Percentiles rank a stretch among this genome's conserved stretches.
These are phyloP conservation scores for Aegithalos caudatus DNA, from an alignment of 2,113 vertebrate genomes.

Conservation along the genomic window DNA sequence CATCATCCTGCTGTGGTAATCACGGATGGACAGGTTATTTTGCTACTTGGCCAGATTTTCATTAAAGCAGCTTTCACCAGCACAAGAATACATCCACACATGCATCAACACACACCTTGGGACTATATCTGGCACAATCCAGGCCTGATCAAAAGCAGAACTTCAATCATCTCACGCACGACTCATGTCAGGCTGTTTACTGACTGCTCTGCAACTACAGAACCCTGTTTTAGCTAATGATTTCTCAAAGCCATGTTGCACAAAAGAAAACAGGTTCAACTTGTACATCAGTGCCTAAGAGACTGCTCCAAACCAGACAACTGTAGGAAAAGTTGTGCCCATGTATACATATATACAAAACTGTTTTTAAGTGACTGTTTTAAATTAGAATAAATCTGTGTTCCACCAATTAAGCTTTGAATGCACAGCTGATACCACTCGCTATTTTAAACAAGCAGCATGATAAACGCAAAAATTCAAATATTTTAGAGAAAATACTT, in stretches of 20 bases:
- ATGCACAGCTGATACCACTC: constrained; percentile 1
- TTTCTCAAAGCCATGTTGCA: constrained; percentile 39
- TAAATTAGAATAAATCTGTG: constrained; percentile 64
- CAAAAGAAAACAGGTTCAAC: constrained; percentile 49
- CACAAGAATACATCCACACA: accelerated
- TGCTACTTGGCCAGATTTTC: not conserved
- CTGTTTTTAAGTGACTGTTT: constrained; percentile 64
- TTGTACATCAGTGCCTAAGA: constrained; percentile 37
- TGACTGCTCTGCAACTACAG: not conserved
- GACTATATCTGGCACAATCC: not conserved
- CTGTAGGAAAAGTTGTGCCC: constrained; percentile 57
- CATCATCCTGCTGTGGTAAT: not conserved
- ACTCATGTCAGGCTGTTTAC: not conserved
- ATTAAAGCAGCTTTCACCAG: not conserved
- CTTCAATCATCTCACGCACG: not conserved
- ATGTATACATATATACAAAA: constrained; percentile 65
- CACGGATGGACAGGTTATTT: accelerated
- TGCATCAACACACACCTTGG: not conserved
- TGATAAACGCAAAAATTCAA: constrained; percentile 76
- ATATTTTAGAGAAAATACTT: constrained; percentile 74
- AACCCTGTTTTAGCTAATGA: constrained; percentile 10
- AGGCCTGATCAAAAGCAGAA: not conserved
- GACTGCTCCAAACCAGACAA: constrained; percentile 62
- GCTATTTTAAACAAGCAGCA: constrained; percentile 55
- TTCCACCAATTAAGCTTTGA: constrained; percentile 63